Conservation (phyloP, 2,113 vertebrate genomes). For the Trochalopteron elliotii region DNA sequence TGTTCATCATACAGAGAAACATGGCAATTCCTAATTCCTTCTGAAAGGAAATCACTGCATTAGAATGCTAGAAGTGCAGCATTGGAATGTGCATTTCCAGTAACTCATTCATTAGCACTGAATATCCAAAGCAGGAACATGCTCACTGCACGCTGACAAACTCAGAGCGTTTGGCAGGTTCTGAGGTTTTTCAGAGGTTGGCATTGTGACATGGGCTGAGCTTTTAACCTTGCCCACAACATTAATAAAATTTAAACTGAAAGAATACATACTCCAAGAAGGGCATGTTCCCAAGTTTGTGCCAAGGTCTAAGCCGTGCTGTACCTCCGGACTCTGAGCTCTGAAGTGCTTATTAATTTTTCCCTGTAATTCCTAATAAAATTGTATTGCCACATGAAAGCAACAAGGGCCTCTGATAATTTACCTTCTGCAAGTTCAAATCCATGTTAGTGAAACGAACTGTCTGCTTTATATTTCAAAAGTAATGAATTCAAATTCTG, state of each 20-base stretch:
- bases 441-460: slow-evolving; percentile 23
- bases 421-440: slow-evolving; percentile 56
- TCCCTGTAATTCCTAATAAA: slow-evolving; percentile 38
- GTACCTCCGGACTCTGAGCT: slow-evolving; percentile 51
- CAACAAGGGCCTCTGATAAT: slow-evolving; percentile 42
- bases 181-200: neutral
- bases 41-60: neutral
- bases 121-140: neutral
- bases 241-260: slow-evolving; percentile 71
- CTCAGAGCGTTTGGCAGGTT: slow-evolving; percentile 11
- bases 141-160: neutral
- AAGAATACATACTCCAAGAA: slow-evolving; percentile 64
- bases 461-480: slow-evolving; percentile 54
- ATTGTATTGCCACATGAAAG: slow-evolving; percentile 29
- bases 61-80: neutral
- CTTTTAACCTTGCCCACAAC: slow-evolving; percentile 54
- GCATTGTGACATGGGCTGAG: neutral
- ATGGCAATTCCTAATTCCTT: neutral
- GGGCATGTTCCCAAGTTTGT: slow-evolving; percentile 50
- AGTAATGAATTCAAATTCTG: slow-evolving; percentile 63
- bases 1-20: neutral
- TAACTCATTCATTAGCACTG: slow-evolving; percentile 16
- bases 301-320: slow-evolving; percentile 51
- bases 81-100: neutral
- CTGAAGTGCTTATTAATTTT: slow-evolving; percentile 60